Conservation (phyloP, 2,888 invertebrate genomes). For the Nudaria mundana region DNA sequence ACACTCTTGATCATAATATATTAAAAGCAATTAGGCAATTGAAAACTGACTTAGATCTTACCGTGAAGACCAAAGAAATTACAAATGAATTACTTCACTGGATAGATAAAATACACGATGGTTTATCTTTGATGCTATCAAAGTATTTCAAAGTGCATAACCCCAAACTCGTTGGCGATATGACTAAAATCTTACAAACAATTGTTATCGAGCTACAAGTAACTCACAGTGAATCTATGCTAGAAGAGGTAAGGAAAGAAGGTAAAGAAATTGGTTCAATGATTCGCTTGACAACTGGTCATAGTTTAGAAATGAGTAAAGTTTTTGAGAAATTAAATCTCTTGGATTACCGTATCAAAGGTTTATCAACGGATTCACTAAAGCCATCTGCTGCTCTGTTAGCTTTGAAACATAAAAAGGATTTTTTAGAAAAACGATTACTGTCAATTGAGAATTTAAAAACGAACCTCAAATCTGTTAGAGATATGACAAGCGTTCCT, state of each 20-base stretch:
- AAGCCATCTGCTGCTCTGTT: slow-evolving; percentile 54
- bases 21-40: slow-evolving; percentile 52
- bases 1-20: slow-evolving; percentile 47
- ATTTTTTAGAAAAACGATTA: slow-evolving; percentile 55
- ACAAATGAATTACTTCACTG: slow-evolving; percentile 57
- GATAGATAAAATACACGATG: slow-evolving; percentile 66
- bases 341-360: slow-evolving; percentile 56
- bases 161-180: slow-evolving; percentile 47
- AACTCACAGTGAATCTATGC: slow-evolving; percentile 38
- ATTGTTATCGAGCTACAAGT: slow-evolving; percentile 54
- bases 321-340: slow-evolving; percentile 56
- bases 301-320: slow-evolving; percentile 61
- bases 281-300: slow-evolving; percentile 51
- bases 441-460: slow-evolving; percentile 56
- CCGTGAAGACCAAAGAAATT: slow-evolving; percentile 39
- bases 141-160: slow-evolving; percentile 52
- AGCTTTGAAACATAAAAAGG: slow-evolving; percentile 58
- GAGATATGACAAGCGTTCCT: slow-evolving; percentile 34
- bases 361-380: slow-evolving; percentile 42
- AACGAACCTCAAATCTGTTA: slow-evolving; percentile 48
- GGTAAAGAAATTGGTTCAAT: slow-evolving; percentile 53
- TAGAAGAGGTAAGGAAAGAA: slow-evolving; percentile 50
- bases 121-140: slow-evolving; percentile 46
- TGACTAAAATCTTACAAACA: slow-evolving; percentile 61
- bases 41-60: slow-evolving; percentile 46